Percentiles rank a stretch among this genome's conserved stretches.
These are phyloP conservation scores for Sesia bembeciformis DNA, from an alignment of 2,888 invertebrate genomes.

Conservation along the genomic window DNA sequence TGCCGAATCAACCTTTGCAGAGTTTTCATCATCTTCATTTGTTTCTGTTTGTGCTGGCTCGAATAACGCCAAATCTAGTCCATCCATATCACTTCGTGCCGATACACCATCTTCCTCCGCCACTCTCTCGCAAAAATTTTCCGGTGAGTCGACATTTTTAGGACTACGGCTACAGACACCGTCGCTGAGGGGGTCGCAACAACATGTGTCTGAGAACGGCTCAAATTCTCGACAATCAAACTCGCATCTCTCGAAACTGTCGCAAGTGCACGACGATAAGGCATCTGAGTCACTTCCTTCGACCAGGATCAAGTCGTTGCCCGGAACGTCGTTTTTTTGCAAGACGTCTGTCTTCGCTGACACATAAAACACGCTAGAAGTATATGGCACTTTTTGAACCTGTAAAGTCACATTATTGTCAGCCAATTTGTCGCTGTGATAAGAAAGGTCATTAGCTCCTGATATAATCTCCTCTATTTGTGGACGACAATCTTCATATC, in stretches of 20 bases:
- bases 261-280: constrained; percentile 70
- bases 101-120: constrained; percentile 59
- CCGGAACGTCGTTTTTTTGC: constrained; percentile 37
- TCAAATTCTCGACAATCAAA: constrained; percentile 75
- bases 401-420: constrained; percentile 40
- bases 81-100: constrained; percentile 77
- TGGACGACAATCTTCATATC: constrained; percentile 60
- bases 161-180: constrained; percentile 67
- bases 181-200: constrained; percentile 68
- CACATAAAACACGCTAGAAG: constrained; percentile 58
- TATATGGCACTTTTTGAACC: constrained; percentile 63
- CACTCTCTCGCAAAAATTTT: constrained; percentile 52
- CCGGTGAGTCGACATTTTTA: constrained; percentile 64
- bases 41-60: constrained; percentile 71
- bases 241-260: constrained; percentile 72
- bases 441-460: constrained; percentile 28
- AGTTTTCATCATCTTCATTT: constrained; percentile 26
- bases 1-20: constrained; percentile 21
- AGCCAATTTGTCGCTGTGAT: constrained; percentile 23
- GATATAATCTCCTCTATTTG: constrained; percentile 39
- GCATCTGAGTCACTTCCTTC: constrained; percentile 66
- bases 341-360: constrained; percentile 41
- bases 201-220: constrained; percentile 76
- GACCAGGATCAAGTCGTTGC: constrained; percentile 43
- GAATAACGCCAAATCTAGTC: constrained; percentile 78